Evolutionary conservation across 1,140 invertebrate species (phyloP).

Genomic region (Trachymyrmex septentrionalis): DNA sequence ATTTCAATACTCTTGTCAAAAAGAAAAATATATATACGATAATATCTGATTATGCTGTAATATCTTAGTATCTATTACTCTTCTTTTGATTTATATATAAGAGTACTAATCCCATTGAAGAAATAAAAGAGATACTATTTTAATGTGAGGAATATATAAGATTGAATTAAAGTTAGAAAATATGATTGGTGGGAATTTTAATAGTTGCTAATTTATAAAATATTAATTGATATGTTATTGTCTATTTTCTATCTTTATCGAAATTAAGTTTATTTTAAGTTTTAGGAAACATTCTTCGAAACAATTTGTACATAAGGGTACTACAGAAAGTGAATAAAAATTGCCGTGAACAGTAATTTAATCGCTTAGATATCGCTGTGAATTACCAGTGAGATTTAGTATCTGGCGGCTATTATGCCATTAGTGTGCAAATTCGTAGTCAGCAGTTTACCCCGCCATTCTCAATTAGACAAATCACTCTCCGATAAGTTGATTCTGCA

Average conservation of each 20-base stretch:
- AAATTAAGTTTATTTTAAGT: neutral
- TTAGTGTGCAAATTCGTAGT: conserved; percentile 55
- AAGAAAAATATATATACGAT: neutral
- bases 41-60: neutral
- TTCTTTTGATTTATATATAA: neutral
- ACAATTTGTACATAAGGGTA: too few relatives aligned
- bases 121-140: neutral
- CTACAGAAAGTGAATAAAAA: neutral
- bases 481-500: conserved; percentile 23
- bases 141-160: neutral
- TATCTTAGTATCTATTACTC: neutral
- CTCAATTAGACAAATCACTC: conserved; percentile 47
- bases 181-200: neutral
- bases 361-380: neutral
- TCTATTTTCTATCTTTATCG: neutral
- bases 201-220: neutral
- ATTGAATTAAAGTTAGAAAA: neutral
- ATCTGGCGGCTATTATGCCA: conserved; percentile 27
- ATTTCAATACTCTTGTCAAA: neutral
- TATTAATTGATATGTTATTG: neutral
- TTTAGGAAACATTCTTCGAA: neutral
- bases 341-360: conserved; percentile 12
- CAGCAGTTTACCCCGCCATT: conserved; percentile 14
- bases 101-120: neutral
- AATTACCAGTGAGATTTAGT: conserved; percentile 35